Base-by-base conservation (phyloP, 2,797 vertebrate species). In the Erpetoichthys calabaricus region DNA sequence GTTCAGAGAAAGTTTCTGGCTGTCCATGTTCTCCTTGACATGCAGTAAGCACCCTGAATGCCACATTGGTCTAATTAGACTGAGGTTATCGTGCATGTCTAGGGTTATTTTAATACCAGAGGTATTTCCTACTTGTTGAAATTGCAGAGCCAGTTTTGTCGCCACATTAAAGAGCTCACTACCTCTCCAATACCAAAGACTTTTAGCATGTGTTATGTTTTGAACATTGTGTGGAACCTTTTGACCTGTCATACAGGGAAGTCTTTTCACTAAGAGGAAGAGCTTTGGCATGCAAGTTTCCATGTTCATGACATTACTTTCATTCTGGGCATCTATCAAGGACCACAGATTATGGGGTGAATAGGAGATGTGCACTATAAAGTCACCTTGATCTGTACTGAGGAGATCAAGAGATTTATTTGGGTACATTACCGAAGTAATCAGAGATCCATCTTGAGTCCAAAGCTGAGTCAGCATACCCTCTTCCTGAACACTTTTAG, bases 181-280 rank as follows among this genome's bases (percentile, higher is more conserved):
- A 44, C 53, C 53, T 51, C 54, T 50, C n/a, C 8, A 44, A 25
- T 47, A 60, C 59, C 59, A 60, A 43, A 56, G 59, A 42, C 56
- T 45, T 9, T 60, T 49, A n/a, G 56, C 25, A 25, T 25, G 53
- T 7, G 56, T 47, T 8, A 2, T 43, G 9, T 46, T 49, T 8
- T 44, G 43, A 42, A 55, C 41, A n/a, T 45, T 49, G 45, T 8
- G 8, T 42, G 41, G 8, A 44, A 60, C 42, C 43, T 5, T n/a
- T 4, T 8, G 42, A 25, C 51, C 53, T 43, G 56, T 9, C 7
- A 55, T 7, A 42, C 59, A 60, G 41, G 53, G 54, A 41, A 60
- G 45, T 6, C 41, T 47, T 4, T 56, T 55, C 42, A n/a, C 7
- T 45, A 50, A 50, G 5, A 60, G 8, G 51, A 60, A 60, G 45